phyloP scores from a whole-genome alignment of 1,140 invertebrate genomes.

The Littorina saxatilis region DNA sequence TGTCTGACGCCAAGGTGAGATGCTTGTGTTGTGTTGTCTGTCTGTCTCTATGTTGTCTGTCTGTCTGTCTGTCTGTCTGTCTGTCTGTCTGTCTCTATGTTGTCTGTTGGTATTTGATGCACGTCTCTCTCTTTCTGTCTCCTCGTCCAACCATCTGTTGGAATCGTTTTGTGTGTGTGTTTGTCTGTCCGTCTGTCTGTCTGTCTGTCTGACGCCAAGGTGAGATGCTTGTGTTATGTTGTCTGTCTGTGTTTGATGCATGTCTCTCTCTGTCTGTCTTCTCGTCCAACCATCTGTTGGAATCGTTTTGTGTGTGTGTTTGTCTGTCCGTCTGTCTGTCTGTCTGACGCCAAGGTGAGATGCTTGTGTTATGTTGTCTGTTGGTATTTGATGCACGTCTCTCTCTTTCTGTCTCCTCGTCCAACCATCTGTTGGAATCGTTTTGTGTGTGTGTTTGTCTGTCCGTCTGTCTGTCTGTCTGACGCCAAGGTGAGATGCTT shows the following conservation, averaged over 20 bases:
- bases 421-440: not conserved
- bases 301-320: no score
- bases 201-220: slow-evolving; percentile 61
- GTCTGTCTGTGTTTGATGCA: no score
- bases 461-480: slow-evolving; percentile 32
- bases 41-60: not conserved
- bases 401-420: not conserved
- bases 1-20: slow-evolving; percentile 65
- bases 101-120: not conserved
- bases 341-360: slow-evolving; percentile 60
- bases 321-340: no score
- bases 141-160: not conserved
- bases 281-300: no score
- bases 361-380: no score
- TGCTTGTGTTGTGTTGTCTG: no score
- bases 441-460: not conserved
- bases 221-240: slow-evolving; percentile 31
- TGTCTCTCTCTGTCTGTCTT: no score
- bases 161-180: not conserved
- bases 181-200: not conserved
- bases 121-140: not conserved
- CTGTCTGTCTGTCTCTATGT: no score
- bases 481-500: slow-evolving; percentile 67
- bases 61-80: not conserved
- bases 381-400: not conserved